Evolutionary conservation across 2,797 vertebrate genomes (phyloP), one percentile per base, ranked within the genome.

Genomic region (Propithecus perrieri): DNA sequence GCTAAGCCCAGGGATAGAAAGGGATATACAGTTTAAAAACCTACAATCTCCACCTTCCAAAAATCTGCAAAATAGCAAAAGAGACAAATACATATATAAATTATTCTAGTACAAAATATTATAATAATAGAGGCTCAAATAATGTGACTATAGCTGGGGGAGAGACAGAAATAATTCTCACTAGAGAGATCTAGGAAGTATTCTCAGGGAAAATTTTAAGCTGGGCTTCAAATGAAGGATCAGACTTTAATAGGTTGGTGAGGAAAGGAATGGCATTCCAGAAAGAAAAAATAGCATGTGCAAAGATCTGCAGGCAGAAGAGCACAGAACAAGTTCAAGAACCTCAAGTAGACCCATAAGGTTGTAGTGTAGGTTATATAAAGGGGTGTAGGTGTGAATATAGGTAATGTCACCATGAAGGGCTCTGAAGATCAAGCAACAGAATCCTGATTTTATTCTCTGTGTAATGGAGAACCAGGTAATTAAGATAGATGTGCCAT

Each of bases 21-120:
- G 18, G 50, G 35, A 87, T 85, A 92, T n/a, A 79, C 61, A 83
- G 3, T 65, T 81, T 10, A 84, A 85, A 89, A 91, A 85, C 18
- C 33, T 35, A 80, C 7, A 95, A 53, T 55, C 71, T 94, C 78
- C 20, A 91, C 46, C 33, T 91, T 85, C 30, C 38, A 74, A 94
- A 88, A 88, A 33, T 12, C 65, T 57, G 55, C 35, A 95, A 78
- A 78, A 78, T 87, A 93, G 84, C 80, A 74, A 94, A 95, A 84
- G 65, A 93, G 7, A 65, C 10, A 87, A 79, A 85, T 75, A 14
- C 4, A 74, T 63, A 71, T 17, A 75, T 30, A 46, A 84, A 59
- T 53, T 8, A 89, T 85, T 71, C 71, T 7, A 43, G 38, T 78
- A 92, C 55, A 95, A 85, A 95, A 71, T 26, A 67, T 11, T 59